These are phyloP conservation scores for Pterocles gutturalis DNA, from an alignment of 2,113 vertebrate species.

Conservation along the genomic window DNA sequence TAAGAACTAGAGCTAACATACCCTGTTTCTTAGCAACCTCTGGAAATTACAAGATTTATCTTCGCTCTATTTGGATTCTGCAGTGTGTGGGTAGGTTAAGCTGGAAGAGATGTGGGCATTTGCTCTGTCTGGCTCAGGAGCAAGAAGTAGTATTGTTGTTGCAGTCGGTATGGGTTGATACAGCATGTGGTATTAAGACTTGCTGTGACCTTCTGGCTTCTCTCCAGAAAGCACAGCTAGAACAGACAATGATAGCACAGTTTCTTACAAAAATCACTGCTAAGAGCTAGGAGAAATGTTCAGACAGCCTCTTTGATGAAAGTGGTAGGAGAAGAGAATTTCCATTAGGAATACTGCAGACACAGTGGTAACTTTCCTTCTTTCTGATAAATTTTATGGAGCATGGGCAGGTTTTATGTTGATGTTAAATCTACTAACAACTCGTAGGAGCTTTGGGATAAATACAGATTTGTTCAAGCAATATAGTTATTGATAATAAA, in stretches of 20 bases:
- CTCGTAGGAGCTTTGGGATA: not conserved
- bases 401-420: not conserved
- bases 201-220: conserved; percentile 1
- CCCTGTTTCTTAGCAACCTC: not conserved
- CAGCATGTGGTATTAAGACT: not conserved
- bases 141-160: not conserved
- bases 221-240: conserved; percentile 12
- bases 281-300: not conserved
- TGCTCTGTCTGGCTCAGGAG: not conserved
- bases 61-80: not conserved
- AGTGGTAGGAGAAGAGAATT: not conserved
- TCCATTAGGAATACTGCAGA: not conserved
- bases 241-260: conserved; percentile 16
- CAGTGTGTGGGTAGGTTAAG: not conserved
- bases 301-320: not conserved
- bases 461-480: not conserved
- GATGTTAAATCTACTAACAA: not conserved
- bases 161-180: not conserved
- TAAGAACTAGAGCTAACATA: not conserved
- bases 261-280: not conserved
- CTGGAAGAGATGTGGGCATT: not conserved
- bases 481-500: not conserved
- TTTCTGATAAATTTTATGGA: not conserved
- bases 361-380: not conserved
- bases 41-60: not conserved